Evolutionary conservation across 2,797 vertebrate species (phyloP).

Genomic region (Mormyrops attenuatus): DNA sequence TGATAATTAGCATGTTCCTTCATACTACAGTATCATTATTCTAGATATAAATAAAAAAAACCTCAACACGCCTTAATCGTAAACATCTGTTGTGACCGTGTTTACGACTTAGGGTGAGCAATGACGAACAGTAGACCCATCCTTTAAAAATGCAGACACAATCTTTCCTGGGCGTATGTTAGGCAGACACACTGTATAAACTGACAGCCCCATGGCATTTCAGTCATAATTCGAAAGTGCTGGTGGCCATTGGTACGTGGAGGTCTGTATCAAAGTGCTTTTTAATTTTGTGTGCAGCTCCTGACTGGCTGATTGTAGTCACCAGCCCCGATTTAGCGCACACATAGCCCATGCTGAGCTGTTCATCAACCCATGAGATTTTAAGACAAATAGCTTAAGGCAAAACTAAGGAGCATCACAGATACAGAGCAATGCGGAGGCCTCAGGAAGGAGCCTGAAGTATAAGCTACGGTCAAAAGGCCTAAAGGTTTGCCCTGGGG

Average conservation of each 20-base stretch:
- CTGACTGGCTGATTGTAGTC: neutral
- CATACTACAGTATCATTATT: neutral
- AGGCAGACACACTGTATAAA: neutral
- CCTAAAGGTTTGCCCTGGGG: neutral
- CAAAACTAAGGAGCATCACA: neutral
- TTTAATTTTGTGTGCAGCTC: neutral
- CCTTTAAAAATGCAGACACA: neutral
- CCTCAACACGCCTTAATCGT: neutral
- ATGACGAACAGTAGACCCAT: neutral
- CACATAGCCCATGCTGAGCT: neutral
- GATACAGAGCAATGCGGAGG: neutral
- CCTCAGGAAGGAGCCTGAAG: neutral
- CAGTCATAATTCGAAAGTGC: neutral
- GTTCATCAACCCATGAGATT: neutral
- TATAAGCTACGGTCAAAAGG: neutral
- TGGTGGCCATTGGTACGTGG: neutral
- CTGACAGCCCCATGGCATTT: neutral
- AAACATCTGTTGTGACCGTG: neutral
- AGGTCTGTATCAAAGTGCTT: neutral
- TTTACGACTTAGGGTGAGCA: neutral
- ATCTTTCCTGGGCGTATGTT: neutral
- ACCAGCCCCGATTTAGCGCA: neutral
- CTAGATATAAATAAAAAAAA: neutral
- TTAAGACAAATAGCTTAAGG: neutral
- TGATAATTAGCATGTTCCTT: conserved; percentile 6